phyloP scores from a whole-genome alignment of 1,140 invertebrate species.

The Trinorchestia longiramus region DNA sequence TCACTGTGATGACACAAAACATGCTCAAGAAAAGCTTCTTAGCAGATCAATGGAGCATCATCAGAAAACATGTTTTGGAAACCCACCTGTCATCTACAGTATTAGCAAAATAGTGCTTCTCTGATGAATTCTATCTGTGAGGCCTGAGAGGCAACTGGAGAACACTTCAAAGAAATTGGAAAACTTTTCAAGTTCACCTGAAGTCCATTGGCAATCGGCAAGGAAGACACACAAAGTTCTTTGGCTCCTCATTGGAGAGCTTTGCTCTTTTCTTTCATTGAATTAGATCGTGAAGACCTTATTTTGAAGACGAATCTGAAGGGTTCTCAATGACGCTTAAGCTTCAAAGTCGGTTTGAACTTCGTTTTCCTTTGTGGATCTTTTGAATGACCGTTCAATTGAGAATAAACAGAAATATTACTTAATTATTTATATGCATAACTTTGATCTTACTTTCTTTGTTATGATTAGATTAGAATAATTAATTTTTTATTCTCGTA shows the following conservation, averaged over 20 bases:
- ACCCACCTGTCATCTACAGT: neutral
- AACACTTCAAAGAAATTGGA: neutral
- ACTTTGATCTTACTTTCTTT: neutral
- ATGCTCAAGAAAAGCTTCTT: neutral
- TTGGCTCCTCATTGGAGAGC: neutral
- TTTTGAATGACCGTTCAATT: neutral
- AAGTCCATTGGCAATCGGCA: neutral
- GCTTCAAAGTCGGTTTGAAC: neutral
- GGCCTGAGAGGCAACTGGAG: neutral
- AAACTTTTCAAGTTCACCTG: slow-evolving; percentile 6
- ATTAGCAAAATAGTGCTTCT: neutral
- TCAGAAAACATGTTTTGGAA: neutral
- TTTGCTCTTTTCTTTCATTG: neutral
- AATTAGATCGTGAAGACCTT: neutral
- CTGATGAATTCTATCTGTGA: slow-evolving; percentile 1
- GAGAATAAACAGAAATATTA: neutral
- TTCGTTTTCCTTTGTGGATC: neutral
- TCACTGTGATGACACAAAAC: neutral
- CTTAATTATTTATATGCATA: neutral
- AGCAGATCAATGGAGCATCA: neutral
- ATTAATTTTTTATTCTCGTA: neutral
- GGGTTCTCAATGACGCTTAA: neutral
- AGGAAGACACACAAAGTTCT: slow-evolving; percentile 14
- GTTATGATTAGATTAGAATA: neutral
- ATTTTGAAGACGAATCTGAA: slow-evolving; percentile 8